Base-by-base conservation (phyloP, 2,797 vertebrate species). In the Falco peregrinus region DNA sequence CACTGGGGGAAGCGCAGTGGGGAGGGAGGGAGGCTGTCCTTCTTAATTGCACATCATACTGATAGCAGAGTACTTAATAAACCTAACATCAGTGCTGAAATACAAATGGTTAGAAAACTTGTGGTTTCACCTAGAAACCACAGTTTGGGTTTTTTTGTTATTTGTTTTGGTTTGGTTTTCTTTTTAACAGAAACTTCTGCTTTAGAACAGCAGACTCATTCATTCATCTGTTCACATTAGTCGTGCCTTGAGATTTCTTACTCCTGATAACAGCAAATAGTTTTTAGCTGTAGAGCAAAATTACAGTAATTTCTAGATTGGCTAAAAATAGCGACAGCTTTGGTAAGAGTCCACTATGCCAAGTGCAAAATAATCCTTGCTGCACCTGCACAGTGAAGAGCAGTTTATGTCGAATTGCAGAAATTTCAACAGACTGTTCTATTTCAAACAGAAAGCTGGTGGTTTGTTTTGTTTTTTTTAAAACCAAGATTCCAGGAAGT, bases 61-160 rank as follows among this genome's bases (percentile, higher is more conserved):
- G 54, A 29, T 4, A 39, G 88, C n/a, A 2, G 43, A 19, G 76
- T 0, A 0, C 91, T 93, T 45, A 3, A 19, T 16, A 54, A 51
- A 45, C 70, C 69, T 12, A 3, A 9, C 48, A 0, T 33, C 0
- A 9, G 28, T 17, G 16, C 95, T 19, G 69, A 82, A 71, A 60
- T n/a, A 78, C 67, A 89, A 93, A 61, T 39, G 65, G 61, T 50
- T 86, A 83, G 91, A 96, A 90, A 95, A 88, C 45, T 39, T 88
- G 96, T 45, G 95, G 92, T 94, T 97, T 93, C 88, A 93, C 82
- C 82, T 35, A 16, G 24, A 90, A 94, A 94, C 93, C 96, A 16
- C 91, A 61, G 10, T 48, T 88, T 33, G 67, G 64, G 31, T 43
- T 67, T 80, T 65, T 3, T 43, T 74, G n/a, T 67, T 87, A 43